These are phyloP conservation scores for Polymixis flavicincta DNA, from an alignment of 2,888 invertebrate genomes.

Conservation along the genomic window DNA sequence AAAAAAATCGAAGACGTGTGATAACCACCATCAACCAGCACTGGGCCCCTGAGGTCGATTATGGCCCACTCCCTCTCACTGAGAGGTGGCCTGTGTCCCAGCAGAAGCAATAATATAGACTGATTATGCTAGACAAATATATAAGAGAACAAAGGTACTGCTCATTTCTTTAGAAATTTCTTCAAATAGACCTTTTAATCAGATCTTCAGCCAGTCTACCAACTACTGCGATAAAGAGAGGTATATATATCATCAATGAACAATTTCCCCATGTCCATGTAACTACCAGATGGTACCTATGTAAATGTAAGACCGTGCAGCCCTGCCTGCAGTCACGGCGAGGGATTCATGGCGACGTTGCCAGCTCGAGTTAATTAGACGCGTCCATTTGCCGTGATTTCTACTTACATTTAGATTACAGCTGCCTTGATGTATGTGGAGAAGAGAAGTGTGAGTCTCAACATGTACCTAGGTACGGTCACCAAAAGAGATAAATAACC, in stretches of 20 bases:
- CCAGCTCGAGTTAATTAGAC: constrained; percentile 70
- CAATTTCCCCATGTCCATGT: neutral
- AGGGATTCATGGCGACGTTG: constrained; percentile 52
- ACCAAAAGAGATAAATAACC: too few relatives aligned
- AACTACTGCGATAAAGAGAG: neutral
- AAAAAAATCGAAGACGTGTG: too few relatives aligned
- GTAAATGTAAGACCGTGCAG: constrained; percentile 27
- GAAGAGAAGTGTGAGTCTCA: neutral
- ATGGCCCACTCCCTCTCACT: neutral
- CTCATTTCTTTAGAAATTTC: too few relatives aligned
- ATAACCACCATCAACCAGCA: too few relatives aligned
- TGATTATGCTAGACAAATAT: neutral
- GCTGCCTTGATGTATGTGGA: constrained; percentile 8
- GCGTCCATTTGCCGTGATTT: constrained; percentile 71
- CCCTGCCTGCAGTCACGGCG: constrained; percentile 14
- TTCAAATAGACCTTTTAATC: too few relatives aligned
- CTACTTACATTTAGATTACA: constrained; percentile 58
- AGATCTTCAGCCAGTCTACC: neutral
- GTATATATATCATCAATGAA: neutral
- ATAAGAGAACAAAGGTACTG: too few relatives aligned
- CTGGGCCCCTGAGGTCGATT: neutral
- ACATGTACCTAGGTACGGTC: neutral
- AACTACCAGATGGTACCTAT: constrained; percentile 13
- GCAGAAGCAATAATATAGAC: neutral
- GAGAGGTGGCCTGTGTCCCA: neutral